Conservation (phyloP, 53 echinoderm and acorn worm genomes). For the Actinopyga echinites region DNA sequence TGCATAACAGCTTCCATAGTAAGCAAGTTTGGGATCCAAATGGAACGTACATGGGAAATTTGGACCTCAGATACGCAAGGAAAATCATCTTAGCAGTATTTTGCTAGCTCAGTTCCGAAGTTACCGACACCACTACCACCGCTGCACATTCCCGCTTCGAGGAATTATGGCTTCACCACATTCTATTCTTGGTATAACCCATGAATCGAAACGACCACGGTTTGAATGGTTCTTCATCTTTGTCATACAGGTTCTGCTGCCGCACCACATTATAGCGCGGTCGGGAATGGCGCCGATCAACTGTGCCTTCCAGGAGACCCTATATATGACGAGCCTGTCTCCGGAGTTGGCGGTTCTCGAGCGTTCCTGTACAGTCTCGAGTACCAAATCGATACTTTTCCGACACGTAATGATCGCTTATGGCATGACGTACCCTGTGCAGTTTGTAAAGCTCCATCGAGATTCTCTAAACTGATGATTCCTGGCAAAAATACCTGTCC, state of each 20-base stretch:
- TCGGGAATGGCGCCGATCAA: background rate
- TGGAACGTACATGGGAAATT: too few relatives aligned
- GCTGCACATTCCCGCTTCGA: too few relatives aligned
- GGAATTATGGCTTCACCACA: too few relatives aligned
- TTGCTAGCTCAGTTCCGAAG: too few relatives aligned
- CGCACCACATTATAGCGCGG: background rate
- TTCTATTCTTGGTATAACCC: too few relatives aligned
- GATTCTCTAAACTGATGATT: conserved; percentile 4
- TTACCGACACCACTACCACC: too few relatives aligned
- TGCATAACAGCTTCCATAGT: too few relatives aligned
- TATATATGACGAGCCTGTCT: background rate
- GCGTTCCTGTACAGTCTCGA: background rate
- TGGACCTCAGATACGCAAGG: too few relatives aligned
- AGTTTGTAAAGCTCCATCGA: background rate
- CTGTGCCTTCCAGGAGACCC: background rate
- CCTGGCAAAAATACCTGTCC: conserved; percentile 2
- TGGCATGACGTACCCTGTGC: conserved; percentile 27
- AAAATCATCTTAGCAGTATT: too few relatives aligned
- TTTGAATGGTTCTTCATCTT: too few relatives aligned
- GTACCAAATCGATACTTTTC: background rate
- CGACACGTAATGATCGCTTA: background rate
- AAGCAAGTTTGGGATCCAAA: too few relatives aligned
- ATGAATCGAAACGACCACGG: too few relatives aligned
- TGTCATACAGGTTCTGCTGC: background rate
- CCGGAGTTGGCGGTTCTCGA: background rate